phyloP scores from a whole-genome alignment of 2,797 vertebrate species.

The Lateolabrax maculatus region DNA sequence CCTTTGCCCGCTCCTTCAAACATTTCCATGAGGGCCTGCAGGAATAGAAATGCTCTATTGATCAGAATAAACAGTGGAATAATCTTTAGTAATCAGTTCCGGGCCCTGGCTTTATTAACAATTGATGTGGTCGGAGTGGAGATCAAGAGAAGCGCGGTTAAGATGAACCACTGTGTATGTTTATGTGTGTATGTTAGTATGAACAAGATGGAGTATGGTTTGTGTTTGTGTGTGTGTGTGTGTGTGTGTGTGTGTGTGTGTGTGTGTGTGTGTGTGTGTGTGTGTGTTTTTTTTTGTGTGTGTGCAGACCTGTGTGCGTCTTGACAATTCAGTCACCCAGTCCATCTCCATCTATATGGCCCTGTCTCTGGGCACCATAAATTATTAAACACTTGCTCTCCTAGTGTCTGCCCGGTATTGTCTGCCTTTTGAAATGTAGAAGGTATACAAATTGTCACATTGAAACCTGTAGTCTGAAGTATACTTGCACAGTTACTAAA shows the following conservation, averaged over 20 bases:
- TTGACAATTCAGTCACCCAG: constrained; percentile 90
- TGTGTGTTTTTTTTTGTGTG: constrained; percentile 34
- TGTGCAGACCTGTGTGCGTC: constrained; percentile 85
- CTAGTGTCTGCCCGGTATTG: constrained; percentile 85
- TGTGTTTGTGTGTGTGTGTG: constrained; percentile 12
- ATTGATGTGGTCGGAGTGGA: constrained; percentile 90
- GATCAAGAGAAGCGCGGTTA: constrained; percentile 69
- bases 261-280: too few species aligned
- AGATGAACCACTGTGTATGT: constrained; percentile 58
- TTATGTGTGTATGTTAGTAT: constrained; percentile 47
- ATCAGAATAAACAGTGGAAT: constrained; percentile 94
- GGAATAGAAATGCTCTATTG: constrained; percentile 81
- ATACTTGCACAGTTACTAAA: constrained; percentile 11
- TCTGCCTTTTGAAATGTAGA: constrained; percentile 72
- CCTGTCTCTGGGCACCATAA: constrained; percentile 88
- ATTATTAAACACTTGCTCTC: constrained; percentile 93
- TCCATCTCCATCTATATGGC: constrained; percentile 92
- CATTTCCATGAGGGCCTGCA: constrained; percentile 66
- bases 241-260: too few species aligned
- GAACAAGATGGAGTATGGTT: constrained; percentile 66
- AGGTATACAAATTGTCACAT: constrained; percentile 37
- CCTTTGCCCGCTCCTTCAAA: constrained; percentile 66
- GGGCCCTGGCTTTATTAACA: constrained; percentile 92
- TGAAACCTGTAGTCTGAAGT: constrained; percentile 39
- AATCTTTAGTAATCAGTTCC: constrained; percentile 93